Evolutionary conservation across 2,888 invertebrate genomes (phyloP), one percentile per base, ranked within the genome.

Genomic region (Disparrhopalites patrizii): DNA sequence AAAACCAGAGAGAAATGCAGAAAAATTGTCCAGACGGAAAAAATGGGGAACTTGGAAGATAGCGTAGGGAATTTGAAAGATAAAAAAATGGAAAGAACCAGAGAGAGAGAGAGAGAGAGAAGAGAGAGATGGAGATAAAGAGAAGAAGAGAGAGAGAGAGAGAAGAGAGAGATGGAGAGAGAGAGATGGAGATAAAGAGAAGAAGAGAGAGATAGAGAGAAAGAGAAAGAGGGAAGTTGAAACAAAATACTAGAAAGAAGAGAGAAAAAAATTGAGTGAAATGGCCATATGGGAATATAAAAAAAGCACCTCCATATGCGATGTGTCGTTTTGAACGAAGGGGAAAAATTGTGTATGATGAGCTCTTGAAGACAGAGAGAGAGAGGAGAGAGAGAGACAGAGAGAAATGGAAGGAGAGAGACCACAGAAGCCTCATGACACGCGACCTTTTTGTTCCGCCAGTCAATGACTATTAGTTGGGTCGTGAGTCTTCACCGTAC

Each of bases 341-440:
- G n/a, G n/a, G n/a, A n/a, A n/a, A n/a, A n/a, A n/a, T 18, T 54
- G n/a, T 31, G n/a, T 54, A 30, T 8, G 23, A 47, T 20, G 47
- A 25, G 47, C 47, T 36, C 20, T 54, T n/a, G n/a, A n/a, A n/a
- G n/a, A n/a, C n/a, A n/a, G n/a, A n/a, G n/a, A n/a, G n/a, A n/a
- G n/a, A n/a, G n/a, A n/a, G n/a, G n/a, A n/a, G n/a, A n/a, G n/a
- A n/a, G n/a, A n/a, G n/a, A n/a, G n/a, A n/a, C n/a, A n/a, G n/a
- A n/a, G n/a, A 28, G 7, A 54, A 20, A 54, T 54, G 18, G 47
- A 23, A 25, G 7, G 20, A 47, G 47, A 31, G 54, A 54, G 31
- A 30, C 54, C 54, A 54, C 54, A 54, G 54, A 54, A 54, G 54
- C 54, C 54, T 54, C 54, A 54, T 54, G 54, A 54, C 54, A 54